Percentiles rank a stretch among this genome's conserved stretches.
These are phyloP conservation scores for Lipophrys pholis DNA, from an alignment of 2,113 vertebrate species.

Conservation along the genomic window DNA sequence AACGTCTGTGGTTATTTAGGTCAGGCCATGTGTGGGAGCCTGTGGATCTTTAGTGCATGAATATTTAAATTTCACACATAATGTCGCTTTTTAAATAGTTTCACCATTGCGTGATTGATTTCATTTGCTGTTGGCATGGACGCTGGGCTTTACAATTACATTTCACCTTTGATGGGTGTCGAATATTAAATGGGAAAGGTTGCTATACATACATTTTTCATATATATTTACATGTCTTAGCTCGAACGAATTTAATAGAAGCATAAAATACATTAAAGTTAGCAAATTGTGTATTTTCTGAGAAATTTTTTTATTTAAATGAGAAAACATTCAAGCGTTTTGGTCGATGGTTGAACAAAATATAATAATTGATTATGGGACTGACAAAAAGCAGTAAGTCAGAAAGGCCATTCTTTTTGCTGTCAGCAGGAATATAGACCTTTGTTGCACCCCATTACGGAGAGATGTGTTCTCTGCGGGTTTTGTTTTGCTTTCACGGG, in stretches of 20 bases:
- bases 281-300: no score
- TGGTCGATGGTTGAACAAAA: slow-evolving; percentile 1
- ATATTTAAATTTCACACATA: neutral
- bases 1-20: no score
- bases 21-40: no score
- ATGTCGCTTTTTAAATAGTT: neutral
- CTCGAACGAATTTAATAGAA: no score
- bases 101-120: neutral
- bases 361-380: slow-evolving; percentile 18
- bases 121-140: neutral
- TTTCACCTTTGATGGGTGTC: no score
- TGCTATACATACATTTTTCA: neutral
- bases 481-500: slow-evolving; percentile 26
- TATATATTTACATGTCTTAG: neutral
- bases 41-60: no score
- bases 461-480: slow-evolving; percentile 10
- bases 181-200: no score
- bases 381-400: slow-evolving; percentile 20
- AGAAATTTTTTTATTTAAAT: no score
- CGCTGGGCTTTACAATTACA: neutral
- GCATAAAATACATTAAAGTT: no score
- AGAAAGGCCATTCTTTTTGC: slow-evolving; percentile 35
- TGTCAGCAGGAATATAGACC: slow-evolving; percentile 28
- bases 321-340: neutral
- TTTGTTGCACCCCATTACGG: slow-evolving; percentile 25